These are phyloP conservation scores for Zapornia atra DNA, from an alignment of 2,113 vertebrate species.

Conservation along the genomic window DNA sequence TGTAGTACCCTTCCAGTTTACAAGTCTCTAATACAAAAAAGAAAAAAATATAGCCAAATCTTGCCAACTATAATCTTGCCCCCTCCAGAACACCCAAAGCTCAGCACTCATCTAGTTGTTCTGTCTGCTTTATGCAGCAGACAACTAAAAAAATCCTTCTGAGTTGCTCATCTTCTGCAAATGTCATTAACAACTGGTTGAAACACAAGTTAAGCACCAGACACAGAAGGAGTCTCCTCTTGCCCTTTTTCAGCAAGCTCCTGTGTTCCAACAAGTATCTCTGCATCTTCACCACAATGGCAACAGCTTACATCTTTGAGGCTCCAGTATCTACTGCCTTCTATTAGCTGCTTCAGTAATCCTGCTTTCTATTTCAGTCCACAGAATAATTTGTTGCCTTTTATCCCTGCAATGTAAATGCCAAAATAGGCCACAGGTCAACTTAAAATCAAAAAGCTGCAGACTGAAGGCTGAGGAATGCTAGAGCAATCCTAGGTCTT, in stretches of 20 bases:
- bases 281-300: background rate
- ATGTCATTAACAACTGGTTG: background rate
- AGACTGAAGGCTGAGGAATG: background rate
- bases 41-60: background rate
- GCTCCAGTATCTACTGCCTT: background rate
- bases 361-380: conserved; percentile 29
- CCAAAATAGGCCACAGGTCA: background rate
- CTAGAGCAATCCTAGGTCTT: background rate
- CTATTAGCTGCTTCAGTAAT: conserved; percentile 9
- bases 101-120: background rate
- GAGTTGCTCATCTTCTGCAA: background rate
- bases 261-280: background rate
- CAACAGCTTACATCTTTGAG: background rate
- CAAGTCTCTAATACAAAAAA: background rate
- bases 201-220: background rate
- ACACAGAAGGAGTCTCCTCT: background rate
- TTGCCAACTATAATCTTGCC: background rate
- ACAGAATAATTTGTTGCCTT: conserved; percentile 1
- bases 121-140: background rate
- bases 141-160: background rate
- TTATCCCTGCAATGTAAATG: background rate
- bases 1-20: background rate
- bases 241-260: background rate
- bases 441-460: background rate
- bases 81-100: background rate